These are phyloP conservation scores for Amazona vittata DNA, from an alignment of 2,113 vertebrate genomes.

Conservation along the genomic window DNA sequence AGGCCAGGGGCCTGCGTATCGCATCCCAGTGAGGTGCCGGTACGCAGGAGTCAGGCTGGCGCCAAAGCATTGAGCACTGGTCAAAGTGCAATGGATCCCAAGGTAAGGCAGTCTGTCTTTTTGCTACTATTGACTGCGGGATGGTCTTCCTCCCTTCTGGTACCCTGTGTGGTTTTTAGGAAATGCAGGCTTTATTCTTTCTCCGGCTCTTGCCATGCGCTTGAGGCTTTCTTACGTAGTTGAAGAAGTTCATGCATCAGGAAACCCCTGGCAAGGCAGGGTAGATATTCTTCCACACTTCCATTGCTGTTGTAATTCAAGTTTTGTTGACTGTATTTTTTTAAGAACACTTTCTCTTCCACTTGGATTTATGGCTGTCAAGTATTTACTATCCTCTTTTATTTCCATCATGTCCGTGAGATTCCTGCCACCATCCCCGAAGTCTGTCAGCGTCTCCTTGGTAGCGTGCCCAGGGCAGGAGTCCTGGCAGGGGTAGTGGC, in stretches of 20 bases:
- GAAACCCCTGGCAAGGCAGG: conserved; percentile 19
- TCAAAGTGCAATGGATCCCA: background rate
- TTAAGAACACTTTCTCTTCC: background rate
- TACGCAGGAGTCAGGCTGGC: fast-evolving
- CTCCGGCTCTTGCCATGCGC: conserved; percentile 27
- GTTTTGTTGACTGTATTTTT: background rate
- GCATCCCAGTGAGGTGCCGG: background rate
- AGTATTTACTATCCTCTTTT: conserved; percentile 4
- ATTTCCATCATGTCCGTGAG: conserved; percentile 22
- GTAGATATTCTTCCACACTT: conserved; percentile 16
- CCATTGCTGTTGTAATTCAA: conserved; percentile 20
- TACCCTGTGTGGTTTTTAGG: background rate
- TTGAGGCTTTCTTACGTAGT: background rate
- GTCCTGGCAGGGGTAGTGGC: background rate
- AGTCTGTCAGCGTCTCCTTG: background rate
- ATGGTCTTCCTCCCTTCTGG: background rate
- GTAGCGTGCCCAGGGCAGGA: background rate
- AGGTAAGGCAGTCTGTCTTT: conserved; percentile 2
- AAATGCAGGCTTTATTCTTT: background rate
- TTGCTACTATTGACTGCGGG: fast-evolving
- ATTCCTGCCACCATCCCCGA: background rate
- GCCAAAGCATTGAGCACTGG: fast-evolving
- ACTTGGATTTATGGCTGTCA: conserved; percentile 36
- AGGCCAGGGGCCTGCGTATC: background rate
- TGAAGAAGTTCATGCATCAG: background rate